Conservation (phyloP, 1,140 invertebrate species). For the Catajapyx aquilonaris region DNA sequence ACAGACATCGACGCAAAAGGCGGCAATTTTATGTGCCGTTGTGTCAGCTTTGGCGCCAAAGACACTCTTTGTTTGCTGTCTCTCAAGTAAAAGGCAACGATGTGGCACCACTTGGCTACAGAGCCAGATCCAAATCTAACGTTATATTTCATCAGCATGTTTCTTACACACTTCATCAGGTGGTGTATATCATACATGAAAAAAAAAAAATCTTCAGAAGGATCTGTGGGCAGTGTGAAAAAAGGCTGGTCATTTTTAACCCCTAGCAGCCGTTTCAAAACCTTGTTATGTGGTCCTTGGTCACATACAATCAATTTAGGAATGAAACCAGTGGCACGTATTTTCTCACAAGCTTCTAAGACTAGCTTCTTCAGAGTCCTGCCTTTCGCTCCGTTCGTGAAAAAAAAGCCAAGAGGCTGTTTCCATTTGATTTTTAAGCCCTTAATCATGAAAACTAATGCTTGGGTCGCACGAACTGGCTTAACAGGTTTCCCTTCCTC, state of each 20-base stretch:
- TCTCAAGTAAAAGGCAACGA: not conserved
- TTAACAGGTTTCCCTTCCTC: not conserved
- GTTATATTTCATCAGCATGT: not conserved
- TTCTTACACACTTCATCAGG: not conserved
- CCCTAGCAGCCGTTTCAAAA: not conserved
- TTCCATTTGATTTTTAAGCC: constrained; percentile 1
- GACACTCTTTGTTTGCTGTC: not conserved
- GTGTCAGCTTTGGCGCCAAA: not conserved
- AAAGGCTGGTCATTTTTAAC: not conserved
- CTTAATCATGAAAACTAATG: not conserved
- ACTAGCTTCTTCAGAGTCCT: not conserved
- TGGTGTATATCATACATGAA: not conserved
- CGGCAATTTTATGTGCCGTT: not conserved
- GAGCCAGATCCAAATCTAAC: not conserved
- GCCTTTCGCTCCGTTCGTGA: not conserved
- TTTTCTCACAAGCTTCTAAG: not conserved
- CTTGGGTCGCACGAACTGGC: not conserved
- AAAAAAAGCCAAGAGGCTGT: not conserved
- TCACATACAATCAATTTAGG: not conserved
- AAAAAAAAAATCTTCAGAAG: not conserved
- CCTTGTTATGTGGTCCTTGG: not conserved
- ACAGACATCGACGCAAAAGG: not conserved
- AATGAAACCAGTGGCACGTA: not conserved
- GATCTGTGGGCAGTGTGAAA: not conserved
- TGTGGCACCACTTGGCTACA: not conserved